Conservation (phyloP, 2,797 vertebrate species). For the Luscinia megarhynchos region DNA sequence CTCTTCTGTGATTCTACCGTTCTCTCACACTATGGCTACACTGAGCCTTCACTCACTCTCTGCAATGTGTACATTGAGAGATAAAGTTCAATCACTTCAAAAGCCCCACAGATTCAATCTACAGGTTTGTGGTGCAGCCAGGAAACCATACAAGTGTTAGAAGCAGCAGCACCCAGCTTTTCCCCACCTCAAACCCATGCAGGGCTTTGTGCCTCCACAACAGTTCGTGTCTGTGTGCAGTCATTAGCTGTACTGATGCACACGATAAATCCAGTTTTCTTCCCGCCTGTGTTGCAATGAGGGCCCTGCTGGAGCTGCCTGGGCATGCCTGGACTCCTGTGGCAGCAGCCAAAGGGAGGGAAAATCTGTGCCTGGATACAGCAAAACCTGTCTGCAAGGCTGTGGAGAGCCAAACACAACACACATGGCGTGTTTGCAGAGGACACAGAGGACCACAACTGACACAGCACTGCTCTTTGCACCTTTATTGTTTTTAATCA, state of each 20-base stretch:
- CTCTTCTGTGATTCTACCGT: background rate
- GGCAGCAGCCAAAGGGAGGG: background rate
- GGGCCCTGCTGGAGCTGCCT: conserved; percentile 19
- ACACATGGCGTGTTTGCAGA: fast-evolving
- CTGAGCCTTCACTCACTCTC: fast-evolving
- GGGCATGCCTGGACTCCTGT: background rate
- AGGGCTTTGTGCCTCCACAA: background rate
- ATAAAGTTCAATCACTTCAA: background rate
- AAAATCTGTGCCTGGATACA: background rate
- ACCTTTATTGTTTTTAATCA: background rate
- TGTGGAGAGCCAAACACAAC: background rate
- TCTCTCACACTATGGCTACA: background rate
- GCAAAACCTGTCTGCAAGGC: background rate
- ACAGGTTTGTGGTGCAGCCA: background rate
- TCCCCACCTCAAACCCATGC: background rate
- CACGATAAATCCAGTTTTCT: background rate
- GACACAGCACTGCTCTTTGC: background rate
- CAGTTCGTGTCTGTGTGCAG: background rate
- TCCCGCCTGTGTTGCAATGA: background rate
- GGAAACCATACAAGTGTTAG: background rate
- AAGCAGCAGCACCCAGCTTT: background rate
- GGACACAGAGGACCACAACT: background rate
- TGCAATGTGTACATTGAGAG: fast-evolving
- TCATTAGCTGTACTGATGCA: background rate
- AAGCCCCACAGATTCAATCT: background rate